These are phyloP conservation scores for Antedon mediterranea DNA, from an alignment of 53 echinoderm and acorn worm genomes.

Conservation along the genomic window DNA sequence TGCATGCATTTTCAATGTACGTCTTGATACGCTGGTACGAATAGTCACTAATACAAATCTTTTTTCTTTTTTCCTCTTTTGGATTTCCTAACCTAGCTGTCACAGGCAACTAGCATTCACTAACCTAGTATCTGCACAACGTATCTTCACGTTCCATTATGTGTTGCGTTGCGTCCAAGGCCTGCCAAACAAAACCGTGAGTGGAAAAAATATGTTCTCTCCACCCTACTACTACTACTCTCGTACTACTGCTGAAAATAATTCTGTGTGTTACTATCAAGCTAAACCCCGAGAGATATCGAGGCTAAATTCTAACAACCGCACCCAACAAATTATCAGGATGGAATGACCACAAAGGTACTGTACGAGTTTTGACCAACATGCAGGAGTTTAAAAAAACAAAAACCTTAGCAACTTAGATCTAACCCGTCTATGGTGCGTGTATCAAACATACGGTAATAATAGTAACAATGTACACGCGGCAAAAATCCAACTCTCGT, in stretches of 20 bases:
- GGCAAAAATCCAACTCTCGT: background rate
- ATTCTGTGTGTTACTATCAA: background rate
- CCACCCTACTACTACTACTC: background rate
- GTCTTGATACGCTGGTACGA: background rate
- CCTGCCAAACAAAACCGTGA: background rate
- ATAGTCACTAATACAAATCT: slow-evolving; percentile 2
- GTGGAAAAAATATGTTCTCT: background rate
- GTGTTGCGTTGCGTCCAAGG: background rate
- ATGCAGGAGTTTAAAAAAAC: background rate
- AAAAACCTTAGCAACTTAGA: background rate
- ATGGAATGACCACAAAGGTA: background rate
- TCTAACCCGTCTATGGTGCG: background rate
- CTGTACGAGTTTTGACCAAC: background rate
- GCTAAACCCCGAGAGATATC: background rate
- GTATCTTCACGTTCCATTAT: background rate
- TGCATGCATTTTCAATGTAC: background rate
- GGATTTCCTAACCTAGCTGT: slow-evolving; percentile 14
- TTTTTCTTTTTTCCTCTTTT: slow-evolving; percentile 17
- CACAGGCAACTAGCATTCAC: slow-evolving; percentile 29
- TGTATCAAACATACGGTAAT: background rate
- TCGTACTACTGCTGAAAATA: background rate
- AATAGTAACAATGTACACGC: background rate
- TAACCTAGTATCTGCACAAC: slow-evolving; percentile 25
- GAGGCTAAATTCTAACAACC: background rate
- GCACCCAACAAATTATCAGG: background rate